Base-by-base conservation (phyloP, 2,797 vertebrate species). In the Clarias laeviceps region DNA sequence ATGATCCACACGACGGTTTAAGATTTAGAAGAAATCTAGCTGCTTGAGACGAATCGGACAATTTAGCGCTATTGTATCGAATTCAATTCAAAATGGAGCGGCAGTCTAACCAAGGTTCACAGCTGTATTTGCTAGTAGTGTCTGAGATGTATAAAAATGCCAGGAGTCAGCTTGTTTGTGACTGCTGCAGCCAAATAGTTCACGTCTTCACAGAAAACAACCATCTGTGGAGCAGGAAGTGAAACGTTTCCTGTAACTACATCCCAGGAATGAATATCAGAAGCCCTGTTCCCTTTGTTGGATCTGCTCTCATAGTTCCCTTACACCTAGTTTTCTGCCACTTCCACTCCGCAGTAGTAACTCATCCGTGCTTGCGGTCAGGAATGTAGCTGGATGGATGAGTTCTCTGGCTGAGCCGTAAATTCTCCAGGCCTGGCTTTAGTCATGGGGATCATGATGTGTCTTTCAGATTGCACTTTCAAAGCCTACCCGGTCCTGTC, bases 371-470 rank as follows among this genome's bases (percentile, higher is more conserved):
- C 14, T 72, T 57, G 54, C 57, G 15, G 9, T n/a, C 37, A 73
- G 82, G 79, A 82, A 82, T 80, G 66, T 59, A 54, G 78, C 50
- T 11, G 32, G 69, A 11, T 22, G 24, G 29, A 70, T 24, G 56
- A 80, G 56, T 37, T 45, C 54, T 18, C 15, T 34, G 54, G 24
- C 74, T 3, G 54, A 32, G 15, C 37, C 62, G 27, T 89, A 83
- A 79, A 86, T 87, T n/a, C 29, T 24, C 5, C 7, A 1, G 22
- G 57, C 57, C 82, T 86, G 82, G 78, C 74, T 79, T 89, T 80
- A 80, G 84, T 84, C 84, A 88, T 29, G 59, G 82, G 54, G 76
- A 82, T 84, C 78, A 20, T 70, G 27, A 68, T 80, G 74, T 45
- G 40, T 81, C 69, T 69, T 68, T 32, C n/a, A 65, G 34, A 66